Percentiles rank a stretch among this genome's conserved stretches.
phyloP scores from a whole-genome alignment of 1,140 invertebrate genomes.

The Acromyrmex echinatior region DNA sequence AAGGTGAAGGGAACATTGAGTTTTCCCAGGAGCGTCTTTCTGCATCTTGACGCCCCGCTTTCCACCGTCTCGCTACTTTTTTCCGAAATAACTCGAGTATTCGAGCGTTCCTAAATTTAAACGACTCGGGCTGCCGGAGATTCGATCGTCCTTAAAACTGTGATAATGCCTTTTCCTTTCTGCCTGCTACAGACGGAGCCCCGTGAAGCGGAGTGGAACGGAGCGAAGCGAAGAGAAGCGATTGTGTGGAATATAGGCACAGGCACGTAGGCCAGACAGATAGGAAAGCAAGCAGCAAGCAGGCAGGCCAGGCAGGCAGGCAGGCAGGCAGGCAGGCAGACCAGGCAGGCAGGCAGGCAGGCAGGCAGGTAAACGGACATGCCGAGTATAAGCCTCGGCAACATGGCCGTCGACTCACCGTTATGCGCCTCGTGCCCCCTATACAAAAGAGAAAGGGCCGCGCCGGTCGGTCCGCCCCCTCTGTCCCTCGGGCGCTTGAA shows the following conservation, averaged over 20 bases:
- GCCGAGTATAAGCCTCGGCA: constrained; percentile 76
- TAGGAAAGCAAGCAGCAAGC: constrained; percentile 40
- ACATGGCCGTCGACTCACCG: constrained; percentile 82
- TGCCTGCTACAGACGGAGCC: constrained; percentile 23
- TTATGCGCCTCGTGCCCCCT: constrained; percentile 84
- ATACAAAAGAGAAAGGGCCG: constrained; percentile 81
- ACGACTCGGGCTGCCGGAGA: neutral
- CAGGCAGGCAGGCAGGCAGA: neutral
- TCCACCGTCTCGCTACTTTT: neutral
- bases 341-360: constrained; percentile 77
- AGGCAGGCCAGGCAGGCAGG: constrained; percentile 36
- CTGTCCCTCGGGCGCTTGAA: constrained; percentile 83
- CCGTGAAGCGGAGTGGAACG: constrained; percentile 50
- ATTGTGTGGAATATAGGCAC: constrained; percentile 62
- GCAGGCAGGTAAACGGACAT: constrained; percentile 76
- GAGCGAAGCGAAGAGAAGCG: constrained; percentile 55
- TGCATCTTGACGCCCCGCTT: neutral
- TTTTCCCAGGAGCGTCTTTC: constrained; percentile 35
- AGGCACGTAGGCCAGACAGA: constrained; percentile 28
- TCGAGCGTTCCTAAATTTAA: constrained; percentile 36
- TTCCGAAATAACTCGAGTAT: neutral
- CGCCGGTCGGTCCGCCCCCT: constrained; percentile 72
- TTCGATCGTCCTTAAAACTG: constrained; percentile 32
- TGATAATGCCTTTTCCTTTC: constrained; percentile 29
- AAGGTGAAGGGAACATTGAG: constrained; percentile 44